Evolutionary conservation across 2,888 invertebrate species (phyloP).

Genomic region (Mesopsocus fuscifrons): DNA sequence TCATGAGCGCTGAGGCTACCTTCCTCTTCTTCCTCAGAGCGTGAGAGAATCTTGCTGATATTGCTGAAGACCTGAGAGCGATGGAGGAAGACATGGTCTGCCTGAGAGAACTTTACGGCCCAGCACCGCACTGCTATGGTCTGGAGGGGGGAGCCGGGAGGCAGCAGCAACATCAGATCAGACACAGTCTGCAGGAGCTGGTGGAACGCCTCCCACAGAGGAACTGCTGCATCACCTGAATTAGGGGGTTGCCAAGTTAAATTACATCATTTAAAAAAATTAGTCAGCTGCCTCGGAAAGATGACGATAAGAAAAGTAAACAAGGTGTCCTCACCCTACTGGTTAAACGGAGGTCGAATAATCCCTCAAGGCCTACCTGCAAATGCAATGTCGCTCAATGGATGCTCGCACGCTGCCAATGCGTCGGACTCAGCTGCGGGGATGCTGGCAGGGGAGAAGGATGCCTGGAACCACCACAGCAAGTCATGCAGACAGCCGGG

Average conservation of each 20-base stretch:
- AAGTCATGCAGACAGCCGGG: conserved; percentile 84
- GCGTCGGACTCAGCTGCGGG: conserved; percentile 14
- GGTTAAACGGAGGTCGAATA: no score
- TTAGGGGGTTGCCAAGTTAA: conserved; percentile 67
- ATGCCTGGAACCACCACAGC: conserved; percentile 90
- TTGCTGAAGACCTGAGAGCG: conserved; percentile 83
- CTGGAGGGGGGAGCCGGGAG: conserved; percentile 70
- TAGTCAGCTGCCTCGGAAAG: conserved; percentile 40
- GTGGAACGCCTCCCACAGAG: conserved; percentile 54
- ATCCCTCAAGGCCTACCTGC: conserved; percentile 35
- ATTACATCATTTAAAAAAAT: conserved; percentile 28
- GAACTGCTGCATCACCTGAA: conserved; percentile 31
- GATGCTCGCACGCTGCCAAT: conserved; percentile 50
- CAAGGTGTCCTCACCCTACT: no score
- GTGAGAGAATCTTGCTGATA: conserved; percentile 85
- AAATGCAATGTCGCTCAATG: conserved; percentile 56
- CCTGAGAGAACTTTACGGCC: conserved; percentile 72
- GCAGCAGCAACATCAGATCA: conserved; percentile 73
- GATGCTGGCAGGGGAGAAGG: conserved; percentile 34
- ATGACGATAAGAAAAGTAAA: no score
- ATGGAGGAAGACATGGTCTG: conserved; percentile 83
- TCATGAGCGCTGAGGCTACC: conserved; percentile 35
- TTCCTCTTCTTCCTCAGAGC: conserved; percentile 67
- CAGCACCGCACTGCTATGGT: conserved; percentile 88
- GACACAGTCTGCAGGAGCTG: conserved; percentile 77